phyloP scores from a whole-genome alignment of 2,113 vertebrate genomes.

The Octodon degus region DNA sequence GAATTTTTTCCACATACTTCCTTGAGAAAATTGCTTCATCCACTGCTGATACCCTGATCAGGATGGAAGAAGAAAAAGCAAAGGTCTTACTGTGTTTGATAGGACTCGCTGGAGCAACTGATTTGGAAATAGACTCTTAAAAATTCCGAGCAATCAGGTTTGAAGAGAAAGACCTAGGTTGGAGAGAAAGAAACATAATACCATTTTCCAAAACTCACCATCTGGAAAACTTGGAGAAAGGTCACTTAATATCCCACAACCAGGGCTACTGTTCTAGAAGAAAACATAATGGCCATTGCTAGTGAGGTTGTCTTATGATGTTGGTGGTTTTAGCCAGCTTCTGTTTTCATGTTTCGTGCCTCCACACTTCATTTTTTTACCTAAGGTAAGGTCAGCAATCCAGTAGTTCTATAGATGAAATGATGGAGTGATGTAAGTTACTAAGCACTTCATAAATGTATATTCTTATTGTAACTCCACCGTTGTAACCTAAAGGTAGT shows the following conservation, averaged over 20 bases:
- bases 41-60: conserved; percentile 66
- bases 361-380: background rate
- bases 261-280: background rate
- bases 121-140: background rate
- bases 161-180: background rate
- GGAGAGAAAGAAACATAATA: background rate
- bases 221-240: background rate
- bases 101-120: background rate
- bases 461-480: background rate
- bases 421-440: background rate
- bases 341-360: background rate
- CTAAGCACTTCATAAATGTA: background rate
- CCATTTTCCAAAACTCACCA: background rate
- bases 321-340: background rate
- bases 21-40: conserved; percentile 65
- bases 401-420: background rate
- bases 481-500: background rate
- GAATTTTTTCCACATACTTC: conserved; percentile 68
- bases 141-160: background rate
- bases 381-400: background rate
- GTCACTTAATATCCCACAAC: background rate
- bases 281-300: background rate
- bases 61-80: background rate
- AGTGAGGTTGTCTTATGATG: background rate
- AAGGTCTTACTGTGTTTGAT: conserved; percentile 29